Evolutionary conservation across 1,140 invertebrate species (phyloP).

Genomic region (Drosophila ercepeae): DNA sequence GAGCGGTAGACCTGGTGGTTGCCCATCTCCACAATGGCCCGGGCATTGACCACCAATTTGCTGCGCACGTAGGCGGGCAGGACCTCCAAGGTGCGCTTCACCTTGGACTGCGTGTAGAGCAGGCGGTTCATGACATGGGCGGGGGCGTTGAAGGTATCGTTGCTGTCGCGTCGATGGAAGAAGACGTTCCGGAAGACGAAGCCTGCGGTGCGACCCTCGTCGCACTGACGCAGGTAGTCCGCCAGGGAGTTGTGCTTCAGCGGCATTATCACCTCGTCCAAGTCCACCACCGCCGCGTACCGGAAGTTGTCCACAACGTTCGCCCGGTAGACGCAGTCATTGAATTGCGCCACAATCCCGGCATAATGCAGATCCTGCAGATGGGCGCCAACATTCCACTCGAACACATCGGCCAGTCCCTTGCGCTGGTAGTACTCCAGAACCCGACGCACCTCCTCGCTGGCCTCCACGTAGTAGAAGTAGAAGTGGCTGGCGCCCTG

Average conservation of each 20-base stretch:
- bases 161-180: conserved; percentile 86
- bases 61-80: conserved; percentile 86
- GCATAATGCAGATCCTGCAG: conserved; percentile 85
- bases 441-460: conserved; percentile 84
- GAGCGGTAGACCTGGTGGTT: conserved; percentile 87
- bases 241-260: conserved; percentile 81
- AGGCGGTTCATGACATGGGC: conserved; percentile 80
- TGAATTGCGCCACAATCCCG: conserved; percentile 87
- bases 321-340: conserved; percentile 87
- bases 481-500: conserved; percentile 88
- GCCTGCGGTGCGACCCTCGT: conserved; percentile 78
- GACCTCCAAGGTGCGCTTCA: conserved; percentile 84
- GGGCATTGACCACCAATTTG: conserved; percentile 86
- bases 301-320: conserved; percentile 80
- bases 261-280: conserved; percentile 87
- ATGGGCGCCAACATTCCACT: conserved; percentile 85
- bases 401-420: conserved; percentile 85
- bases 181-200: conserved; percentile 87
- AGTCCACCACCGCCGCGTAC: conserved; percentile 86
- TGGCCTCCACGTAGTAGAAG: conserved; percentile 87
- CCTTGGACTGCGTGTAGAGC: conserved; percentile 85
- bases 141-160: conserved; percentile 84
- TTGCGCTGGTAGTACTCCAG: conserved; percentile 84
- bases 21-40: conserved; percentile 86
- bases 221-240: conserved; percentile 79